Conservation (phyloP, 2,797 vertebrate genomes). For the Centropyge bicolor region DNA sequence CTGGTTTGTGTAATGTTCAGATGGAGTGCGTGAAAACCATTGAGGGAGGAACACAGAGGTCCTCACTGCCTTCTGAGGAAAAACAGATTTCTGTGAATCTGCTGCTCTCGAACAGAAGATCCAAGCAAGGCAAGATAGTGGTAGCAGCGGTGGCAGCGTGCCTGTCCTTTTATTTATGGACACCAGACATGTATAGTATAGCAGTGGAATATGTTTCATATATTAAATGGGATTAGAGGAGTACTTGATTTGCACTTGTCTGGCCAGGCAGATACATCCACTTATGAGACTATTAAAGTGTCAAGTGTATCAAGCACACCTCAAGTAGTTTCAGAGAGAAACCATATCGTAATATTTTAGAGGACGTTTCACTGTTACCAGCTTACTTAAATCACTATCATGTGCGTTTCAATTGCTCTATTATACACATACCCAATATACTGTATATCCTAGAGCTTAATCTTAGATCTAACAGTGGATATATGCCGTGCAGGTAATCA, state of each 20-base stretch:
- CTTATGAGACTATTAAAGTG: conserved; percentile 53
- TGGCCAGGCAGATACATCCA: conserved; percentile 37
- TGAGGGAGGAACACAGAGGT: conserved; percentile 55
- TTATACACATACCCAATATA: conserved; percentile 1
- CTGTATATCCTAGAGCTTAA: conserved; percentile 1
- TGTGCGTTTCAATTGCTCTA: conserved; percentile 16
- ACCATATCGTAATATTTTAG: conserved; percentile 39
- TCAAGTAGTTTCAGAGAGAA: conserved; percentile 40
- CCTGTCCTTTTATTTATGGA: conserved; percentile 43
- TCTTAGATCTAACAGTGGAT: neutral
- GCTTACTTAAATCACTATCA: conserved; percentile 25
- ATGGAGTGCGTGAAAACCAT: conserved; percentile 62
- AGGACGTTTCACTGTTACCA: conserved; percentile 22
- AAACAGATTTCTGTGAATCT: conserved; percentile 62
- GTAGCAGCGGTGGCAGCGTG: conserved; percentile 15
- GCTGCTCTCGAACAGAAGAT: conserved; percentile 32
- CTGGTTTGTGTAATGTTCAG: conserved; percentile 79
- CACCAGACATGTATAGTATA: conserved; percentile 28
- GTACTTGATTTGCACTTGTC: conserved; percentile 46
- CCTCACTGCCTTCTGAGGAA: conserved; percentile 53
- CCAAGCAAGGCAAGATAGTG: conserved; percentile 14
- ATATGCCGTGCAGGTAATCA: neutral
- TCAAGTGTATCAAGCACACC: conserved; percentile 51
- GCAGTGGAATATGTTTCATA: conserved; percentile 37
- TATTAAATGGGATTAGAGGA: conserved; percentile 46